A percentile compares a stretch with the other conserved stretches of the same genome.
Evolutionary conservation across 2,113 vertebrate species (phyloP).

Genomic region (Megatriorchis doriae): DNA sequence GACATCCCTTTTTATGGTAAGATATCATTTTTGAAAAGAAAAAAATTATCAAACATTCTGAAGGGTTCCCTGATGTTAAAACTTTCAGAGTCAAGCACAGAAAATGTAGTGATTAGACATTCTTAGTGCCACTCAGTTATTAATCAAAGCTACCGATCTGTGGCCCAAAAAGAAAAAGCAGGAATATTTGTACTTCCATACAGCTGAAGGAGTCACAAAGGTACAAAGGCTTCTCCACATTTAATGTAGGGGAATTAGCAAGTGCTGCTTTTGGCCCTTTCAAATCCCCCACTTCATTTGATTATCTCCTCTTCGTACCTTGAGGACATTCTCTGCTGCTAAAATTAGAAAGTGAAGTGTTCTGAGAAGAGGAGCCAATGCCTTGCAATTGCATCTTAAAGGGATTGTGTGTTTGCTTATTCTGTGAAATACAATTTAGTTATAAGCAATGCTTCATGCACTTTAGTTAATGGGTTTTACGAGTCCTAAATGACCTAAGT

Average conservation of each 20-base stretch:
- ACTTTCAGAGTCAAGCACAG: not conserved
- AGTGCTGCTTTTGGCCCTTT: not conserved
- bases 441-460: not conserved
- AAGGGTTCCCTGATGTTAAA: not conserved
- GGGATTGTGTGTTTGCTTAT: not conserved
- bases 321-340: not conserved
- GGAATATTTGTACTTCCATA: not conserved
- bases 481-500: not conserved
- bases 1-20: not conserved
- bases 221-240: not conserved
- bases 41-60: not conserved
- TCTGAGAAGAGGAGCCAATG: not conserved
- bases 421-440: not conserved
- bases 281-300: not conserved
- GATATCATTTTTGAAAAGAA: not conserved
- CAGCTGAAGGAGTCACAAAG: not conserved
- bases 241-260: not conserved
- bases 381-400: not conserved
- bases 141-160: not conserved
- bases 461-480: slow-evolving; percentile 15
- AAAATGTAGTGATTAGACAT: not conserved
- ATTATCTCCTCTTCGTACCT: not conserved
- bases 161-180: not conserved
- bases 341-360: not conserved
- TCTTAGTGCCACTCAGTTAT: not conserved